Base-by-base conservation (phyloP, 1,140 invertebrate genomes). In the Cyclargus thomasi region DNA sequence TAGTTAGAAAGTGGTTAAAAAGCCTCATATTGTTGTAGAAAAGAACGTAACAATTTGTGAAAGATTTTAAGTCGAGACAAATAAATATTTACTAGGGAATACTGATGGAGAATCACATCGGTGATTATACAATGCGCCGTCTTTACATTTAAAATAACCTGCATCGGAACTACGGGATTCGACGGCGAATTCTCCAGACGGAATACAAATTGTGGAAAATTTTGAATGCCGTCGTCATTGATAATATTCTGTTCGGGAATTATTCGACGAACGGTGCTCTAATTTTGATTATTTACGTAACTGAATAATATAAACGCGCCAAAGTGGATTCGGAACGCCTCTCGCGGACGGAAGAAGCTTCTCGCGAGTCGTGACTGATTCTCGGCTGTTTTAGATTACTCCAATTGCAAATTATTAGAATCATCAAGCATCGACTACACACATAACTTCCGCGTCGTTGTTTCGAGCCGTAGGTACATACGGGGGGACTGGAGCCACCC, bases 131-230 rank as follows among this genome's bases (percentile, higher is more conserved):
- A 87, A 87, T 80, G 80, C 78, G 78, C 76, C 81, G 79, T 80
- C 78, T 87, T 87, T 85, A 83, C 85, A 87, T 90, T 84, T 83
- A 84, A 87, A 88, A 84, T 87, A 85, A 79, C 79, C 80, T 87
- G 81, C 87, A 86, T 84, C 78, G 75, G 83, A 83, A 85, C 80
- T 86, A 83, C 78, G 79, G 80, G 76, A 82, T 78, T 71, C 76
- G 78, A 76, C 76, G 78, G 81, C 78, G 80, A 83, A 86, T 86
- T 82, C 80, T 88, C 85, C 80, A 88, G 83, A 87, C 81, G 69
- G 85, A 88, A 90, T 90, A 90, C 81, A 81, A 84, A 88, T 86
- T 66, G 82, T 84, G 82, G 84, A 89, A 86, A 86, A 83, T 87
- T 90, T 83, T 82, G 79, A 86, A 85, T 82, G 75, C 71, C 75